These are phyloP conservation scores for Xestia ashworthii DNA, from an alignment of 2,888 invertebrate genomes.

Conservation along the genomic window DNA sequence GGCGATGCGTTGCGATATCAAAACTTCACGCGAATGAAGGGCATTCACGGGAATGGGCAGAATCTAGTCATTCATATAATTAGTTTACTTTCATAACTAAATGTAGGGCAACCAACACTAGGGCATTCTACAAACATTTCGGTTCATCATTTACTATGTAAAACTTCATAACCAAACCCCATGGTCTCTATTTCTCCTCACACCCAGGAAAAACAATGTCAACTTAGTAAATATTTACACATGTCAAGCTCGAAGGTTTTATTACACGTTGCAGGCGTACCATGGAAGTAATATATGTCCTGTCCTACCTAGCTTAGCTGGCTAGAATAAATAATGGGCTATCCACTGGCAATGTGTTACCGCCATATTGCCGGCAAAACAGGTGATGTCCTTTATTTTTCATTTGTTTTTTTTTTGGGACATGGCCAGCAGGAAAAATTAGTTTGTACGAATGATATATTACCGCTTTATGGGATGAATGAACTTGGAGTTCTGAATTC, in stretches of 20 bases:
- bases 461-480: not conserved
- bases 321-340: conserved; percentile 53
- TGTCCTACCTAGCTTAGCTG: conserved; percentile 45
- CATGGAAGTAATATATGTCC: conserved; percentile 53
- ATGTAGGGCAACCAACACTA: too few relatives aligned
- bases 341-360: conserved; percentile 40
- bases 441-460: conserved; percentile 20
- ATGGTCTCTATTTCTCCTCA: not conserved
- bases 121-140: not conserved
- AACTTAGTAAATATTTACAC: conserved; percentile 47
- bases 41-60: too few relatives aligned
- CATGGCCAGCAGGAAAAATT: conserved; percentile 15
- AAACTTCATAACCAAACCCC: not conserved
- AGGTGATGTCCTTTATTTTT: conserved; percentile 44
- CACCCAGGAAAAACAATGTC: conserved; percentile 10
- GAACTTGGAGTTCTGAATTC: conserved; percentile 14
- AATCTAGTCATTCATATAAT: too few relatives aligned
- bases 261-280: conserved; percentile 38
- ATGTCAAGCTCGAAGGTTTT: conserved; percentile 41
- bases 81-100: too few relatives aligned
- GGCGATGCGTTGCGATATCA: too few relatives aligned
- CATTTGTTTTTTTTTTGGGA: conserved; percentile 21
- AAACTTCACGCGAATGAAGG: too few relatives aligned
- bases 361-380: conserved; percentile 35
- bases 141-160: not conserved